Conservation (phyloP, 2,113 vertebrate genomes). For the Mellivora capensis region DNA sequence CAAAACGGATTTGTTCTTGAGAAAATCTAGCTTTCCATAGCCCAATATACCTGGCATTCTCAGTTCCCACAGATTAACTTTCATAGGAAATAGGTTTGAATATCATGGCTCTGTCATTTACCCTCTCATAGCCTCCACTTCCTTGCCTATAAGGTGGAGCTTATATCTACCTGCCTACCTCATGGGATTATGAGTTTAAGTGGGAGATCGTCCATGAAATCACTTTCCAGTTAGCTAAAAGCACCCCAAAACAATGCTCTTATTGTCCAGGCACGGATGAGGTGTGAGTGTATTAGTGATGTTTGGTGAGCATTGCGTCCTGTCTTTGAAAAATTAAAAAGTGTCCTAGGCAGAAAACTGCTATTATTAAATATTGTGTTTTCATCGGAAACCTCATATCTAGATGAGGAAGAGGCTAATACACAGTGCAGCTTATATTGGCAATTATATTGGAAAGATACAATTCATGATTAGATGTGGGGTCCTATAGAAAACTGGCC, state of each 20-base stretch:
- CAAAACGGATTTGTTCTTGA: background rate
- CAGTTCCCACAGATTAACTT: background rate
- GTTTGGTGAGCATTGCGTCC: rapidly evolving
- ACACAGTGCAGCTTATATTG: background rate
- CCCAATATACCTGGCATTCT: background rate
- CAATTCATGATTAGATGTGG: background rate
- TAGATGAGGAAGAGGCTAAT: background rate
- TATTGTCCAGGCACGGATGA: background rate
- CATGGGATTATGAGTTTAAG: background rate
- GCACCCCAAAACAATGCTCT: too few relatives aligned
- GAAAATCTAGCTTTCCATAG: slow-evolving; percentile 10
- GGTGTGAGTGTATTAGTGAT: background rate
- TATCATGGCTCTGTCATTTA: background rate
- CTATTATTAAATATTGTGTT: background rate
- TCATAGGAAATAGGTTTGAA: background rate
- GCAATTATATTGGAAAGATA: background rate
- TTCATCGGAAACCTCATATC: background rate
- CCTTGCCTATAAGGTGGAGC: background rate
- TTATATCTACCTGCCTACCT: background rate
- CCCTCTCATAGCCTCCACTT: background rate
- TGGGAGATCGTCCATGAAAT: background rate
- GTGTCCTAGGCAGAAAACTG: background rate
- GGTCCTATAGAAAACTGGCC: background rate
- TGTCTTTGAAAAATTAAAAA: background rate
- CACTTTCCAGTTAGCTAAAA: background rate